Conservation (phyloP, 1,140 invertebrate genomes). For the Drosophila sucinea region DNA sequence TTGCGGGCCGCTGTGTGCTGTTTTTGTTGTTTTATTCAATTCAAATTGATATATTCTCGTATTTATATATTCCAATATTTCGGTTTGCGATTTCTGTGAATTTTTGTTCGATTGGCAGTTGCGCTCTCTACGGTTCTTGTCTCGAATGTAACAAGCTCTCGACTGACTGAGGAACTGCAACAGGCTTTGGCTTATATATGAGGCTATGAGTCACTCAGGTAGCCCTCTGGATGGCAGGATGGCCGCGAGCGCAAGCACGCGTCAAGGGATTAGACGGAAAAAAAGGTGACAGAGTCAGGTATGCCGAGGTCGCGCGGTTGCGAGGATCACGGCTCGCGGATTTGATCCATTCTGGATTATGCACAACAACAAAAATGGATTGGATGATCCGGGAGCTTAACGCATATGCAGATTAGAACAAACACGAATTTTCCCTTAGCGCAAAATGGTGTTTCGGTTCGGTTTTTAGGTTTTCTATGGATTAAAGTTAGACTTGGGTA, state of each 20-base stretch:
- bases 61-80: slow-evolving; percentile 47
- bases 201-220: slow-evolving; percentile 42
- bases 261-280: slow-evolving; percentile 66
- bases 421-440: slow-evolving; percentile 20
- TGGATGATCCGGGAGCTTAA: slow-evolving; percentile 42
- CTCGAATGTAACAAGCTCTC: slow-evolving; percentile 47
- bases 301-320: slow-evolving; percentile 25
- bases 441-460: slow-evolving; percentile 1
- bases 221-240: slow-evolving; percentile 27
- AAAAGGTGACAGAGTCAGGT: slow-evolving; percentile 66
- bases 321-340: slow-evolving; percentile 29
- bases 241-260: slow-evolving; percentile 42
- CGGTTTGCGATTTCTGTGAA: slow-evolving; percentile 1
- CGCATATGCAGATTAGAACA: slow-evolving; percentile 36
- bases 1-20: slow-evolving; percentile 27
- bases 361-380: slow-evolving; percentile 18
- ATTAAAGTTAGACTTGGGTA: slow-evolving; percentile 34
- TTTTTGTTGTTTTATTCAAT: slow-evolving; percentile 18
- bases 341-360: slow-evolving; percentile 76
- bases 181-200: slow-evolving; percentile 53
- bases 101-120: slow-evolving; percentile 5
- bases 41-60: slow-evolving; percentile 9
- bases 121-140: slow-evolving; percentile 36
- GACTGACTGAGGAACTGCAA: slow-evolving; percentile 58
- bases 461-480: slow-evolving; percentile 37